These are phyloP conservation scores for Erpornis zantholeuca DNA, from an alignment of 2,113 vertebrate species.

Conservation along the genomic window DNA sequence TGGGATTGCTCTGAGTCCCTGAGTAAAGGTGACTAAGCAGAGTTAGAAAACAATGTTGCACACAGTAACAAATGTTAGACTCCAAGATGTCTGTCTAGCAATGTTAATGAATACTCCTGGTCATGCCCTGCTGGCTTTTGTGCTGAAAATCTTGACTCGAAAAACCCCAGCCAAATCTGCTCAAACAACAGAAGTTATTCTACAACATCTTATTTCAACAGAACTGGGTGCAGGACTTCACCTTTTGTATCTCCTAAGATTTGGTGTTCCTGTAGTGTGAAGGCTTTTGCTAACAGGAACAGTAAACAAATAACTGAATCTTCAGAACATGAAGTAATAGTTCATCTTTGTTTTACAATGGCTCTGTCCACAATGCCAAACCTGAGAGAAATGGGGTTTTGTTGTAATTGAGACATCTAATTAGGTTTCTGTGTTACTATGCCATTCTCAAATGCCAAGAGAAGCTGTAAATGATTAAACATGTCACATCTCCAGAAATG, in stretches of 20 bases:
- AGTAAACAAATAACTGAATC: neutral
- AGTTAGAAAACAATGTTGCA: rapidly evolving
- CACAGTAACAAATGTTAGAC: rapidly evolving
- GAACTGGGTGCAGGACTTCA: neutral
- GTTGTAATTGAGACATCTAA: neutral
- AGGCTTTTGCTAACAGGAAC: neutral
- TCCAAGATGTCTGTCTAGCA: neutral
- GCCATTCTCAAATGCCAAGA: neutral
- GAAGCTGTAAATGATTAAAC: neutral
- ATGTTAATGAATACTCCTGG: neutral
- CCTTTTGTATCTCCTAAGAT: neutral
- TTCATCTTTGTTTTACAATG: neutral
- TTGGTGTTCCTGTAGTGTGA: neutral
- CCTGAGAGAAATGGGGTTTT: neutral
- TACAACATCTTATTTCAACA: neutral
- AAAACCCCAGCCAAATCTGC: neutral
- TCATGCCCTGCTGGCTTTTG: neutral
- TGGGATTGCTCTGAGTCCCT: neutral
- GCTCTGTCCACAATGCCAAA: neutral
- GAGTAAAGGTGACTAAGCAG: neutral
- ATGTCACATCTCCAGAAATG: neutral
- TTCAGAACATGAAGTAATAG: neutral
- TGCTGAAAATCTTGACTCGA: neutral
- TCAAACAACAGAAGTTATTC: neutral
- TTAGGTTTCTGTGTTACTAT: neutral